phyloP scores from a whole-genome alignment of 2,888 invertebrate species.

The Neoitamus cyanurus region DNA sequence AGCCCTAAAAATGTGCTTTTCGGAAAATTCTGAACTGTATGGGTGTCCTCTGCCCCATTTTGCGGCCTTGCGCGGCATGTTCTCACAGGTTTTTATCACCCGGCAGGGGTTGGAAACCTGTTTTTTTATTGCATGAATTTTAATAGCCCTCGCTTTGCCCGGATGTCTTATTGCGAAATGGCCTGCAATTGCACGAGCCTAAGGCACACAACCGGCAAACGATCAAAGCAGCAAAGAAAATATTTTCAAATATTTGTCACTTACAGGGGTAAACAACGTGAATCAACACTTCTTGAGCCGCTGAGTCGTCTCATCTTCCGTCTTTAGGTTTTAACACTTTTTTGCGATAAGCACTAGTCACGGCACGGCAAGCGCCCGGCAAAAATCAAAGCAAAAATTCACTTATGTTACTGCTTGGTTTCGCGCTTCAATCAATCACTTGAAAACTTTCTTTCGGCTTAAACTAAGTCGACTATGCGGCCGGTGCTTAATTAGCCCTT shows the following conservation, averaged over 20 bases:
- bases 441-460: not conserved
- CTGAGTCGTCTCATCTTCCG: not conserved
- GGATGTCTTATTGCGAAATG: not conserved
- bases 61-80: not conserved
- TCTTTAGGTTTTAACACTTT: not conserved
- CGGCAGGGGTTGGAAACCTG: not conserved
- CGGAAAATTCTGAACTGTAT: not conserved
- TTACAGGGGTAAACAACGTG: constrained; percentile 16
- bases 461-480: not conserved
- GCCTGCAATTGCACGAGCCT: not conserved
- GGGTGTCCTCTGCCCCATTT: not conserved
- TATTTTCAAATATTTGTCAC: constrained; percentile 18
- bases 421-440: not conserved
- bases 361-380: not conserved
- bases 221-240: not conserved
- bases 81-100: not conserved
- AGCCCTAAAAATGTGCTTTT: not conserved
- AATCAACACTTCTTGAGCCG: not conserved
- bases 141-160: not conserved
- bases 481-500: not conserved
- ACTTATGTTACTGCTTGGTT: not conserved
- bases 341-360: not conserved
- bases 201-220: not conserved
- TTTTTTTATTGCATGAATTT: not conserved
- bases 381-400: constrained; percentile 13